Evolutionary conservation across 2,888 invertebrate species (phyloP).

Genomic region (Xestoiulus laeticollis): DNA sequence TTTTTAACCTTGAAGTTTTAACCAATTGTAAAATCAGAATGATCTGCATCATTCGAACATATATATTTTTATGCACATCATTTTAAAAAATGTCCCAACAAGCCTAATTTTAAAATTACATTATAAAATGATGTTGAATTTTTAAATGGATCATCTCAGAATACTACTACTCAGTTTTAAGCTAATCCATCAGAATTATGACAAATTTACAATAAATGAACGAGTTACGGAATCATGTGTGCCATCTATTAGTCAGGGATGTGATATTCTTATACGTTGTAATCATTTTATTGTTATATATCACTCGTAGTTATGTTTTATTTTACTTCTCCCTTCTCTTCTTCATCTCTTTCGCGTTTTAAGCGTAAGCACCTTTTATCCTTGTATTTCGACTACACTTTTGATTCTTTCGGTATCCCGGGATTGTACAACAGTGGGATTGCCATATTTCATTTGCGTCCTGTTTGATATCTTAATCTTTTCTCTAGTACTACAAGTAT

Average conservation of each 20-base stretch:
- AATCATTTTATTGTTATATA: not conserved
- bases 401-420: not conserved
- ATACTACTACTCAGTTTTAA: too few relatives aligned
- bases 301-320: not conserved
- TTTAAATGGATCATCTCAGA: not conserved
- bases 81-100: too few relatives aligned
- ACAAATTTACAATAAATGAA: too few relatives aligned
- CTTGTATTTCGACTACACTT: not conserved
- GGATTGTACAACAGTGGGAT: not conserved
- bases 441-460: not conserved
- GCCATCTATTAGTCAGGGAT: conserved; percentile 30
- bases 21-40: too few relatives aligned
- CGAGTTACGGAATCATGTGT: too few relatives aligned
- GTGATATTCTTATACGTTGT: conserved; percentile 24
- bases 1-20: too few relatives aligned
- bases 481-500: not conserved
- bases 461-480: conserved; percentile 15
- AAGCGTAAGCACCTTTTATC: conserved; percentile 16
- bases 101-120: too few relatives aligned
- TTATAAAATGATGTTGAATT: too few relatives aligned
- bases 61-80: too few relatives aligned
- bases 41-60: too few relatives aligned
- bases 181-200: too few relatives aligned
- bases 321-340: not conserved
- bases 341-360: not conserved